Base-by-base conservation (phyloP, 2,888 invertebrate species). In the Drosophila tripunctata region DNA sequence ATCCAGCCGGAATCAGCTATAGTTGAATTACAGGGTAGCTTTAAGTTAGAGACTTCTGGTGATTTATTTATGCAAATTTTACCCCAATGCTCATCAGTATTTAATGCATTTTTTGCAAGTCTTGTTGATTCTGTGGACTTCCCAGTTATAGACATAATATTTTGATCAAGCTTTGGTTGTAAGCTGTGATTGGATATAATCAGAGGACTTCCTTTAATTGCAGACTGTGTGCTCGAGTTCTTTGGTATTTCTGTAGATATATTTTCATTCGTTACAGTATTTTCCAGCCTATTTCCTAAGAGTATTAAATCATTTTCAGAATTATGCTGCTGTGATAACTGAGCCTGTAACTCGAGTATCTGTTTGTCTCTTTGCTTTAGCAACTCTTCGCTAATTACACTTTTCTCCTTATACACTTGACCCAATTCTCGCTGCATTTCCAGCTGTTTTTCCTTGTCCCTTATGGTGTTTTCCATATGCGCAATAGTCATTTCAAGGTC, bases 1-100 rank as follows among this genome's bases (percentile, higher is more conserved):
- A 94, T 94, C 95, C 95, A 95, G 3, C 94, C 94, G 0, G 94
- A 94, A 0, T 44, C 58, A 7, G 44, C 50, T 0, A 63, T 4
- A 1, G 2, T 33, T 6, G 44, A 58, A 22, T 93, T 93, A 48
- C 80, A 82, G 1, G 24, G 19, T 0, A 93, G 94, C 87, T 93
- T 93, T 87, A 94, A 94, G 0, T 94, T 21, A 24, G 61, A 33
- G 1, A 24, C 17, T 8, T 44, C 21, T 3, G 48, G 35, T 3
- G 38, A 12, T 24, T 50, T 41, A 0, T 22, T 40, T 1, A 36
- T 19, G 14, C 63, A 60, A 12, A 24, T 31, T 10, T 8, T 19
- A 8, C 6, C 14, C 10, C 43, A 0, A 30, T 50, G 35, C 4
- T 40, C 30, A 4, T 15, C n/a, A n/a, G 31, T 8, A 35, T n/a